phyloP scores from a whole-genome alignment of 2,113 vertebrate species.

The Platanista minor region DNA sequence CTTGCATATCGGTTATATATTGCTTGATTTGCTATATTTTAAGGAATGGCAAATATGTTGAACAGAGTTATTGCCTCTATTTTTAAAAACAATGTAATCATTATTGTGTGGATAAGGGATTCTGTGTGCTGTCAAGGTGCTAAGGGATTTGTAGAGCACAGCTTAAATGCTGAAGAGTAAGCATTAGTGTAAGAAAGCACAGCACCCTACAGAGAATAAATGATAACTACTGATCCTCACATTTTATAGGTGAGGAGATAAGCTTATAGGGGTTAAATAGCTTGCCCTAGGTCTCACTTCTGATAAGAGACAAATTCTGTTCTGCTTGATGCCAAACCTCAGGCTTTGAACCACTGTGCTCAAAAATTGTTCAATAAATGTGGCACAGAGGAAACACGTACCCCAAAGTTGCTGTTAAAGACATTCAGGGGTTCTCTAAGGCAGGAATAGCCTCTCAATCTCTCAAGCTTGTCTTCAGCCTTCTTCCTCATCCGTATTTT shows the following conservation, averaged over 20 bases:
- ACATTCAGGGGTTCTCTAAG: background rate
- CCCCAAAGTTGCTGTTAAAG: background rate
- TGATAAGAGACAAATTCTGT: background rate
- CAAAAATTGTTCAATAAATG: background rate
- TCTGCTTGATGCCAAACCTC: background rate
- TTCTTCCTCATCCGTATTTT: background rate
- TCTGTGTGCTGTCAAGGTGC: background rate
- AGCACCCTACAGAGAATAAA: background rate
- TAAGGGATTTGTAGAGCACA: background rate
- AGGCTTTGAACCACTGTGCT: background rate
- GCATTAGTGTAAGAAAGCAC: background rate
- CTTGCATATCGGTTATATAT: background rate
- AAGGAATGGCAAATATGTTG: background rate
- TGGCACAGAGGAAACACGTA: background rate
- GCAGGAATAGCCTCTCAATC: background rate
- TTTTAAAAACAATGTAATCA: background rate
- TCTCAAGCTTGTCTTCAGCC: background rate
- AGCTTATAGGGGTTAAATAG: background rate
- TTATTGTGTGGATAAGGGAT: background rate
- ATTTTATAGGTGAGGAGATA: background rate
- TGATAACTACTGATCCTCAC: background rate
- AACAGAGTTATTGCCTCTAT: background rate
- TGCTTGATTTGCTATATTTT: background rate
- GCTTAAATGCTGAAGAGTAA: background rate
- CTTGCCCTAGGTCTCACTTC: background rate